phyloP scores from a whole-genome alignment of 1,140 invertebrate species.

The Papilio dardanus region DNA sequence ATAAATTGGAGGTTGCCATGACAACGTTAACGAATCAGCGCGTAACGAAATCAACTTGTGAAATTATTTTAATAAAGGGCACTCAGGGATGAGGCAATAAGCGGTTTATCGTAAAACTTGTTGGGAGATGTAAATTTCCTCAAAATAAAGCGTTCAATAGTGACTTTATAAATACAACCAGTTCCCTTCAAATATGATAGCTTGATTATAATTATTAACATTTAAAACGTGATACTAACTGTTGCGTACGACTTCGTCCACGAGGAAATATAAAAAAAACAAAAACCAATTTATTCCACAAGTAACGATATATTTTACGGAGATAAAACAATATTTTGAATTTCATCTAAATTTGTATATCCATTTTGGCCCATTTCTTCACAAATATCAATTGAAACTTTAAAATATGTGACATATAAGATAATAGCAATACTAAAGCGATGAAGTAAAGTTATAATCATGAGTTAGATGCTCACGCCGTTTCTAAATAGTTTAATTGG shows the following conservation, averaged over 20 bases:
- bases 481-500: background rate
- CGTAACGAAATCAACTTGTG: constrained; percentile 19
- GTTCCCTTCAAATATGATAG: background rate
- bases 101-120: constrained; percentile 17
- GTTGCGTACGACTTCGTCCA: too few relatives aligned
- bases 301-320: too few relatives aligned
- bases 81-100: constrained; percentile 16
- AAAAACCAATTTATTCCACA: too few relatives aligned
- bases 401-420: too few relatives aligned
- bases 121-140: background rate
- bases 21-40: constrained; percentile 4
- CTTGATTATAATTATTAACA: background rate
- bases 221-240: background rate
- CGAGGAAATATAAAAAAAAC: too few relatives aligned
- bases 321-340: too few relatives aligned
- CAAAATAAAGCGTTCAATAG: background rate
- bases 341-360: too few relatives aligned
- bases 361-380: too few relatives aligned
- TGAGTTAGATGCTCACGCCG: background rate
- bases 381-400: too few relatives aligned
- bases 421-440: background rate
- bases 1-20: background rate
- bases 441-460: background rate
- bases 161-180: background rate
- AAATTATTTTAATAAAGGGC: constrained; percentile 24